Conservation (phyloP, 2,888 invertebrate genomes). For the Ennomos erosarius region DNA sequence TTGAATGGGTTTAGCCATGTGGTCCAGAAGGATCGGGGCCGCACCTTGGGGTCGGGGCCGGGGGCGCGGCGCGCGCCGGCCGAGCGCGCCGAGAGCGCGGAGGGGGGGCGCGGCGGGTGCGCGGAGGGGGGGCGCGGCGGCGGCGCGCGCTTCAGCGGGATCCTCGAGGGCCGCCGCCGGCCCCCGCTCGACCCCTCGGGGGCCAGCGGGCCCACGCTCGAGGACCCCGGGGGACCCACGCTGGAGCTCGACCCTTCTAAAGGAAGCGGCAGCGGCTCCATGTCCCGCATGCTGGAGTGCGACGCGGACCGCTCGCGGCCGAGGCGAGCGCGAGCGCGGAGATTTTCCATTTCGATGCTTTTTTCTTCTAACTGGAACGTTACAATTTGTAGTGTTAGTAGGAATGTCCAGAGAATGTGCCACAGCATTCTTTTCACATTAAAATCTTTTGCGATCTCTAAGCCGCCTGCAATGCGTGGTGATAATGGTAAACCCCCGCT, state of each 20-base stretch:
- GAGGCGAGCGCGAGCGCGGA: conserved; percentile 90
- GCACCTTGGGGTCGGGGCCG: conserved; percentile 87
- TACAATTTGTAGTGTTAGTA: not conserved
- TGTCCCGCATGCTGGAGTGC: conserved; percentile 75
- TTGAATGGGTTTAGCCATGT: conserved; percentile 77
- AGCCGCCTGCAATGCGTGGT: too few species aligned
- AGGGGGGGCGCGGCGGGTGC: conserved; percentile 50
- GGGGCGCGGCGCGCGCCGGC: conserved; percentile 67
- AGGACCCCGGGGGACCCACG: conserved; percentile 83
- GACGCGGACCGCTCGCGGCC: conserved; percentile 66
- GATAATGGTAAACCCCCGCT: too few species aligned
- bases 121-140: conserved; percentile 49
- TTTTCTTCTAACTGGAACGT: conserved; percentile 90
- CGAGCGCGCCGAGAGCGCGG: conserved; percentile 55
- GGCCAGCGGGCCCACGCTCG: conserved; percentile 78
- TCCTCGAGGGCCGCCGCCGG: conserved; percentile 65
- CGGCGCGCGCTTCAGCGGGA: conserved; percentile 52
- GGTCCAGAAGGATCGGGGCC: conserved; percentile 89
- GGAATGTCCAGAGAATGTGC: too few species aligned
- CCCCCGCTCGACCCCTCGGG: conserved; percentile 60
- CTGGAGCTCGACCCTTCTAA: conserved; percentile 55
- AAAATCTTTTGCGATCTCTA: too few species aligned
- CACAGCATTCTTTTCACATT: too few species aligned
- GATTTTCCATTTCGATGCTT: conserved; percentile 93
- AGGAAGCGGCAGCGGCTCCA: conserved; percentile 74